Conservation (phyloP, 2,888 invertebrate species). For the Hirtodrosophila duncani region DNA sequence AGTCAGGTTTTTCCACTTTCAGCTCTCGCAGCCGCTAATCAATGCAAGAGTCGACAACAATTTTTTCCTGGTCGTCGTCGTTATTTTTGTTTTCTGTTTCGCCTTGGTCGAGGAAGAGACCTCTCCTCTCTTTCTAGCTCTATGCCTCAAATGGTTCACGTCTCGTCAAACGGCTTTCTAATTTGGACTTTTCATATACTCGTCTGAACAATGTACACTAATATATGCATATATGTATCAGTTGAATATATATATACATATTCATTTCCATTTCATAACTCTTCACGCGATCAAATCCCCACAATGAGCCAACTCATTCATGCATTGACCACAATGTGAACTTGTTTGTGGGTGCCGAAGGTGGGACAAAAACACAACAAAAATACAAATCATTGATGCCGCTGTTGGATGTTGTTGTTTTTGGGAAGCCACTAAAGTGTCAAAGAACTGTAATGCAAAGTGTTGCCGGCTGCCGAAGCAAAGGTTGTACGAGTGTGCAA, state of each 20-base stretch:
- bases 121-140: constrained; percentile 57
- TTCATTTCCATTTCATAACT: constrained; percentile 38
- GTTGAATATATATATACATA: constrained; percentile 24
- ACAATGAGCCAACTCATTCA: constrained; percentile 48
- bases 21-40: constrained; percentile 53
- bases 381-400: constrained; percentile 43
- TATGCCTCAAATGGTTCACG: too few relatives aligned
- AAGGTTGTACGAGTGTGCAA: constrained; percentile 21
- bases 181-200: constrained; percentile 49
- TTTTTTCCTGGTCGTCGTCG: constrained; percentile 44
- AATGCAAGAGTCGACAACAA: constrained; percentile 59
- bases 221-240: constrained; percentile 38
- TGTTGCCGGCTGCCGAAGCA: constrained; percentile 2
- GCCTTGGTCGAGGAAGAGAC: constrained; percentile 13
- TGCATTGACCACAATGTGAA: constrained; percentile 43
- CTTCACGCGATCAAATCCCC: constrained; percentile 55
- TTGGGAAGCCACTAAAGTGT: constrained; percentile 51
- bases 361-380: constrained; percentile 3
- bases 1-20: constrained; percentile 75
- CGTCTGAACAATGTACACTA: constrained; percentile 25
- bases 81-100: constrained; percentile 14
- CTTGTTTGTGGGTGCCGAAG: constrained; percentile 30
- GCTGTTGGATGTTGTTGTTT: too few relatives aligned
- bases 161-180: constrained; percentile 60
- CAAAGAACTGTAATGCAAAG: constrained; percentile 5